Percentiles rank a stretch among this genome's conserved stretches.
phyloP scores from a whole-genome alignment of 2,797 vertebrate species.

The Glyptemys insculpta region DNA sequence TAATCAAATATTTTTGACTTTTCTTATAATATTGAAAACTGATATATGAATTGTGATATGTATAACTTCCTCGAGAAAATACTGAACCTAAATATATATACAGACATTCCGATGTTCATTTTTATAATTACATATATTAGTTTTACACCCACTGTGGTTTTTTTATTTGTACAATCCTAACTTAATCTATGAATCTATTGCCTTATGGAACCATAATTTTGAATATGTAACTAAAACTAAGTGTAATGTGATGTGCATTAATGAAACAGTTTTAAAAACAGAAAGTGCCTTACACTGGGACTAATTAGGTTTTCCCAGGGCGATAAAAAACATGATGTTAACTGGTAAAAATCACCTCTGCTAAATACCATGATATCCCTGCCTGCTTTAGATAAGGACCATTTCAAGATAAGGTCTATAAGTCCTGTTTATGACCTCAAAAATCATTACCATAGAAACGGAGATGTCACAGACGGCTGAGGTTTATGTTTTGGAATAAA shows the following conservation, averaged over 20 bases:
- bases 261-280: conserved; percentile 17
- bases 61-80: background rate
- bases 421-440: background rate
- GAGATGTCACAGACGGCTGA: background rate
- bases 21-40: background rate
- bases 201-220: background rate
- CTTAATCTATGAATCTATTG: background rate
- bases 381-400: conserved; percentile 3
- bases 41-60: background rate
- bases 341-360: background rate
- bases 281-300: background rate
- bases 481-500: background rate
- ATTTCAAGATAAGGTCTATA: background rate
- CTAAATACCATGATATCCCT: background rate
- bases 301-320: background rate
- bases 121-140: background rate
- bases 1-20: background rate
- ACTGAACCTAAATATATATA: background rate
- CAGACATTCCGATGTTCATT: background rate
- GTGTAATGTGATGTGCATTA: background rate
- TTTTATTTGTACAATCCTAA: background rate
- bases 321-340: background rate
- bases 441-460: background rate
- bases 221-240: background rate
- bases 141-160: background rate